Base-by-base conservation (phyloP, 2,888 invertebrate genomes). In the Pammene aurita region DNA sequence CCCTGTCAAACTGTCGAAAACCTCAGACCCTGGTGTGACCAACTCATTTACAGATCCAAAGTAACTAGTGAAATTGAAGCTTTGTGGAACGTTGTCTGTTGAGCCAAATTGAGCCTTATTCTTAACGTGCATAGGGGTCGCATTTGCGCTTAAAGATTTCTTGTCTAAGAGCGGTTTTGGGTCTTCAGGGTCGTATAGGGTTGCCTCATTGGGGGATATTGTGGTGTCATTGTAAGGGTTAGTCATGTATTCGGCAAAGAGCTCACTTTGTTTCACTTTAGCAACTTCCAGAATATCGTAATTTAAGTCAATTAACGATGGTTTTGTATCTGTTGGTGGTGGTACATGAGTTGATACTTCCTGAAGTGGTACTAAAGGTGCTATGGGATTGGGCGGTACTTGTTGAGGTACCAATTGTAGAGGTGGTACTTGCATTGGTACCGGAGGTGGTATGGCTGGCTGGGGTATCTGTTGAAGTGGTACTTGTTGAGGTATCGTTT, bases 41-140 rank as follows among this genome's bases (percentile, higher is more conserved):
- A 84, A 85, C 11, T 91, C 92, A 52, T 92, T 91, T 54, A 93
- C 92, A 4, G 89, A 88, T 0, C 93, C 90, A 77, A 95, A 96
- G 80, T 95, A 96, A 78, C 94, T 95, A 0, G 95, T 92, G 75
- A 95, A 95, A 74, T 94, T 94, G 76, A 94, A 95, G 70, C 89
- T 89, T 42, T 84, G 82, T 44, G 86, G 80, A 0, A 91, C 78
- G 69, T 93, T 92, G 67, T 93, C 93, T 11, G 84, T 89, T 9
- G 93, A 93, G 1, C 88, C 86, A 67, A 93, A 93, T 71, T 91
- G 90, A 73, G 88, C 78, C 63, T 85, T 90, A 80, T 85, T 85
- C 18, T 78, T 84, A 61, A 80, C 85, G 48, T 88, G 92, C 85
- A 87, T 84, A 66, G 93, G 92, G 6, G 92, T 93, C 13, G 88